Conservation (phyloP, 2,888 invertebrate species). For the Morinoia aosen region DNA sequence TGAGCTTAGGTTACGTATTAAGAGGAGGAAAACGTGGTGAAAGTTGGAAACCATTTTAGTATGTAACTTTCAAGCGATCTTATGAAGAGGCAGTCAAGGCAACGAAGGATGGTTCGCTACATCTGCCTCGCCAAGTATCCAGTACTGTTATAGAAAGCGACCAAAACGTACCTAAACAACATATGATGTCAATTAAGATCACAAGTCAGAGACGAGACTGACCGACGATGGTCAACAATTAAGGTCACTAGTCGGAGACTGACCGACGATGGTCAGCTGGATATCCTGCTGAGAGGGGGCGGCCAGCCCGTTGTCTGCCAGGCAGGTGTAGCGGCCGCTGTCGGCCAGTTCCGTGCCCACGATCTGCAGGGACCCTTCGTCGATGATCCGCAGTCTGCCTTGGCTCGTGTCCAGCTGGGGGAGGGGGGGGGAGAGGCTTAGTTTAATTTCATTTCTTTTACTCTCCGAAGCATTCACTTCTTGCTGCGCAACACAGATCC, state of each 20-base stretch:
- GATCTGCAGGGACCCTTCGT: slow-evolving; percentile 74
- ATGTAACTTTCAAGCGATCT: neutral
- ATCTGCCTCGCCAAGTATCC: neutral
- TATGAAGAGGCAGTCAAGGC: neutral
- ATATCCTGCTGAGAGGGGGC: slow-evolving; percentile 71
- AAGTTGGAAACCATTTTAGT: neutral
- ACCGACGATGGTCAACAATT: neutral
- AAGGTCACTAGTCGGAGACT: slow-evolving; percentile 69
- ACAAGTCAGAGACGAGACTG: neutral
- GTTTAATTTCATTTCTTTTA: too few species aligned
- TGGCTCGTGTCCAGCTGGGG: slow-evolving; percentile 61
- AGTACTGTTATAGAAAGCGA: neutral
- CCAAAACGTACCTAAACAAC: neutral
- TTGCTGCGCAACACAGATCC: too few species aligned
- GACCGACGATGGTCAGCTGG: slow-evolving; percentile 82
- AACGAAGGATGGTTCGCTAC: neutral
- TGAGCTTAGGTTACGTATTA: neutral
- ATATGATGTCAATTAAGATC: neutral
- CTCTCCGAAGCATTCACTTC: too few species aligned
- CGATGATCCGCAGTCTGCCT: slow-evolving; percentile 66
- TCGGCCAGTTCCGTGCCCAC: slow-evolving; percentile 85
- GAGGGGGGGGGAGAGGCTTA: slow-evolving; percentile 16
- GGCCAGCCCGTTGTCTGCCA: slow-evolving; percentile 79
- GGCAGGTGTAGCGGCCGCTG: slow-evolving; percentile 86
- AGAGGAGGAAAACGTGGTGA: neutral